phyloP scores from a whole-genome alignment of 2,888 invertebrate species.

The Microctonus hyperodae region DNA sequence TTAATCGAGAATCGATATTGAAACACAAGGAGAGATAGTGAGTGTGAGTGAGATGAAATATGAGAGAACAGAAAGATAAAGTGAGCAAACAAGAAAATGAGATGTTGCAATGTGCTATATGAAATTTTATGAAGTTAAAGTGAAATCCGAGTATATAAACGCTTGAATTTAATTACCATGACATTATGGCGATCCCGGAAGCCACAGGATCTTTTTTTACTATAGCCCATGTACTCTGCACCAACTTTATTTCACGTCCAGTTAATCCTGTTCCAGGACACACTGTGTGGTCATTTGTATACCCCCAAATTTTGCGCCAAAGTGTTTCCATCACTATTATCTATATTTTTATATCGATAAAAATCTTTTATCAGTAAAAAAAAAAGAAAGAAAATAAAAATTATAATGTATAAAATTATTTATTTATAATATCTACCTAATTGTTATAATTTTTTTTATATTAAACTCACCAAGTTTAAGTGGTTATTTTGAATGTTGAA shows the following conservation, averaged over 20 bases:
- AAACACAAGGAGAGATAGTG: slow-evolving; percentile 19
- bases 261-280: slow-evolving; percentile 63
- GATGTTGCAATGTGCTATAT: neutral
- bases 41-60: slow-evolving; percentile 21
- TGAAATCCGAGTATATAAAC: slow-evolving; percentile 18
- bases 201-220: slow-evolving; percentile 63
- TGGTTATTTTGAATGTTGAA: neutral
- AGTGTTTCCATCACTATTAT: slow-evolving; percentile 48
- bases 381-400: neutral
- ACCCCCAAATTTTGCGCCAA: slow-evolving; percentile 48
- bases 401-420: neutral
- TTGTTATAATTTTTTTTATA: too few relatives aligned
- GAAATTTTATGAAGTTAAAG: neutral
- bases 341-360: neutral
- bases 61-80: slow-evolving; percentile 7
- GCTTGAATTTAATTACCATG: slow-evolving; percentile 57
- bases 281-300: slow-evolving; percentile 46
- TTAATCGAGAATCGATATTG: slow-evolving; percentile 42
- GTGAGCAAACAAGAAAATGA: slow-evolving; percentile 21
- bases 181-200: slow-evolving; percentile 63
- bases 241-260: slow-evolving; percentile 61
- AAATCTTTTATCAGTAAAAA: neutral
- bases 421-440: too few relatives aligned
- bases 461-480: neutral
- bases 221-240: slow-evolving; percentile 63